Percentiles rank a stretch among this genome's conserved stretches.
Evolutionary conservation across 2,113 vertebrate species (phyloP).

Genomic region (Boulengeromyrus knoepffleri): DNA sequence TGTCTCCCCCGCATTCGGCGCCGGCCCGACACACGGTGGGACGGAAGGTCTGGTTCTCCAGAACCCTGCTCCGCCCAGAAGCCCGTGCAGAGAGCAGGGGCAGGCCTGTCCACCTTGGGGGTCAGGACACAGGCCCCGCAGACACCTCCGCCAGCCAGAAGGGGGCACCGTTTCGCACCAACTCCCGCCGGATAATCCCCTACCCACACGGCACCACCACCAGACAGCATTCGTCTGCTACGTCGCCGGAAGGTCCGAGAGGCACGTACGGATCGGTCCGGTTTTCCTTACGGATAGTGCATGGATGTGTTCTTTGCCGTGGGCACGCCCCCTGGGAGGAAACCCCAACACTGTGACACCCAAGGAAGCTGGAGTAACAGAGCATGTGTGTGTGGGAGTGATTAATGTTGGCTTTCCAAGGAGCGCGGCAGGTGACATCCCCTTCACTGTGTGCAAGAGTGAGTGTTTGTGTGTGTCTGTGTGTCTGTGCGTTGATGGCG

Average conservation of each 20-base stretch:
- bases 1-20: slow-evolving; percentile 26
- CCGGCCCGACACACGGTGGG: not conserved
- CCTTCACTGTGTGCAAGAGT: slow-evolving; percentile 9
- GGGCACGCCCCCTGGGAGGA: not conserved
- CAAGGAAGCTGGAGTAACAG: not conserved
- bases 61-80: not conserved
- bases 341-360: not conserved
- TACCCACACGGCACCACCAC: not conserved
- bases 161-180: not conserved
- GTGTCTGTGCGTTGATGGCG: not conserved
- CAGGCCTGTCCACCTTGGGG: not conserved
- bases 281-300: not conserved
- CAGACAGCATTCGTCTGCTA: not conserved
- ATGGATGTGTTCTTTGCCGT: not conserved
- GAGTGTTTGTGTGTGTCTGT: not conserved
- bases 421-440: not conserved
- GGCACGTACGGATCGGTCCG: not conserved
- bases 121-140: too few relatives aligned
- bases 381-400: not conserved
- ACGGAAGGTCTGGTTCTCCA: not conserved
- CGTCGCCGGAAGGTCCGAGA: not conserved
- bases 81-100: not conserved
- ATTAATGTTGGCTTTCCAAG: not conserved
- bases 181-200: not conserved
- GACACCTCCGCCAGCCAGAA: not conserved